Evolutionary conservation across 2,113 vertebrate species (phyloP).

Genomic region (Otis tarda): DNA sequence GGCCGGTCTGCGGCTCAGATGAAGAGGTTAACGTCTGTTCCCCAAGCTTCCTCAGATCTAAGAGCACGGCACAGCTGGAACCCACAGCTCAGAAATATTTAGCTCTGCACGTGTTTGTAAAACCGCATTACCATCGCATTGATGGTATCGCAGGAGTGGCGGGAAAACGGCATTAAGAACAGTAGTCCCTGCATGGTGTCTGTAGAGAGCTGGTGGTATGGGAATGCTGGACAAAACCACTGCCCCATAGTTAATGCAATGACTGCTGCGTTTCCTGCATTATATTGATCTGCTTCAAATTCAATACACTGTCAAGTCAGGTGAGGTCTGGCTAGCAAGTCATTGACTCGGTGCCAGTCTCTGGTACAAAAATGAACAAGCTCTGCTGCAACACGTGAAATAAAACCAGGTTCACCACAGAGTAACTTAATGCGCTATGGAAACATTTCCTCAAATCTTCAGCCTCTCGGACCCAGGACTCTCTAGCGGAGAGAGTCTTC

Average conservation of each 20-base stretch:
- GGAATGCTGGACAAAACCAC: neutral
- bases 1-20: neutral
- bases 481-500: neutral
- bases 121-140: neutral
- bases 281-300: neutral
- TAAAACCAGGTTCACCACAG: neutral
- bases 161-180: rapidly evolving
- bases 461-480: neutral
- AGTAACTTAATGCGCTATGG: neutral
- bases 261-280: neutral
- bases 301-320: neutral
- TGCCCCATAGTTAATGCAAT: neutral
- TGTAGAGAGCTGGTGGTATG: neutral
- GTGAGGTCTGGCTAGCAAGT: neutral
- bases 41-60: neutral
- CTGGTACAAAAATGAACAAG: neutral
- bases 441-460: neutral
- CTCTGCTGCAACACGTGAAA: neutral
- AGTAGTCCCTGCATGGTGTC: rapidly evolving
- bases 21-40: neutral
- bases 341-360: neutral
- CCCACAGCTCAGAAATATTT: neutral
- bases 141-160: neutral
- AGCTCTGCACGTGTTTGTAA: neutral
- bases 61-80: neutral